Percentiles rank a stretch among this genome's conserved stretches.
Evolutionary conservation across 2,113 vertebrate species (phyloP).

Genomic region (Castor canadensis): DNA sequence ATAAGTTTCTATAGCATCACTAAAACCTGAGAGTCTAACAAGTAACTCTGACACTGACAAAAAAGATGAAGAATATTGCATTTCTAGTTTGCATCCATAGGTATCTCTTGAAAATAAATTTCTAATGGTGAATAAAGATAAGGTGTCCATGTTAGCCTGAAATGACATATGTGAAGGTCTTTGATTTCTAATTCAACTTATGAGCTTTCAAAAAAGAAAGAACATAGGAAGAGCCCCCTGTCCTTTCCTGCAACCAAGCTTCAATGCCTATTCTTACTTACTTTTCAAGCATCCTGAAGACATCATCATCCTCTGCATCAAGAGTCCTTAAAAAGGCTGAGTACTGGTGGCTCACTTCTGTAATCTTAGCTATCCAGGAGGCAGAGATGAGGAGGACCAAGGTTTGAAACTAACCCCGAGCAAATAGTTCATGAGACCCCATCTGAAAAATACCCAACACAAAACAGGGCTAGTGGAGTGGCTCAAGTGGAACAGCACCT

Average conservation of each 20-base stretch:
- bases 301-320: background rate
- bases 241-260: fast-evolving
- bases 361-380: too few species aligned
- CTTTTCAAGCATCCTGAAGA: background rate
- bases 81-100: background rate
- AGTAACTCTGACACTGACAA: background rate
- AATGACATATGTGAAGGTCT: background rate
- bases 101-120: background rate
- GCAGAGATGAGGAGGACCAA: too few species aligned
- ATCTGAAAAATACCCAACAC: too few species aligned
- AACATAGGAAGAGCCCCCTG: background rate
- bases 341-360: too few species aligned
- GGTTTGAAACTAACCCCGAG: too few species aligned
- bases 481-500: too few species aligned
- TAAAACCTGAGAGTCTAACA: background rate
- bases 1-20: background rate
- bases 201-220: background rate
- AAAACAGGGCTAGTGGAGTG: too few species aligned
- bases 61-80: background rate
- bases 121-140: background rate
- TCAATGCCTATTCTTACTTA: background rate
- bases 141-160: background rate
- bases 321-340: too few species aligned
- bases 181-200: background rate
- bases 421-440: too few species aligned